phyloP scores from a whole-genome alignment of 1,140 invertebrate species.

The Zophobas morio region DNA sequence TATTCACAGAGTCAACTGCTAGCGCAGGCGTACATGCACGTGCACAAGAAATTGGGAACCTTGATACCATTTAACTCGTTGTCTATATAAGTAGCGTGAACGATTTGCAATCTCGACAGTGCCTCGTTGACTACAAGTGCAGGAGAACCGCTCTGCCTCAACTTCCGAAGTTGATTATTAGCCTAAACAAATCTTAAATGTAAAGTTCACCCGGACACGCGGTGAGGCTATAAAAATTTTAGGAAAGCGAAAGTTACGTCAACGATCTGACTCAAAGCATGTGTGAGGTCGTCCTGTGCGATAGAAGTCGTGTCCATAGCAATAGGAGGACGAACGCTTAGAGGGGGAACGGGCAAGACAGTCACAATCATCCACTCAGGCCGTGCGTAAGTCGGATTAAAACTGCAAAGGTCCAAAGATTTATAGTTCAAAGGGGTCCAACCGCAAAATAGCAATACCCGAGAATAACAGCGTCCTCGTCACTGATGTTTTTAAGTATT shows the following conservation, averaged over 20 bases:
- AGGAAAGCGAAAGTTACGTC: no score
- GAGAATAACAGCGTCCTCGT: no score
- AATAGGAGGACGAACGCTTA: slow-evolving; percentile 94
- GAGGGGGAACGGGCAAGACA: slow-evolving; percentile 96
- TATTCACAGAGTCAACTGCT: neutral
- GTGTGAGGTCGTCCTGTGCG: slow-evolving; percentile 99
- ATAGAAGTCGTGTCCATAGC: slow-evolving; percentile 99
- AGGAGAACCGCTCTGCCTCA: slow-evolving; percentile 95
- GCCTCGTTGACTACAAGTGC: slow-evolving; percentile 97
- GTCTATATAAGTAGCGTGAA: slow-evolving; percentile 97
- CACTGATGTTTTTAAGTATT: no score
- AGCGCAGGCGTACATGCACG: no score
- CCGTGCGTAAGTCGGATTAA: slow-evolving; percentile 95
- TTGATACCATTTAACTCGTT: slow-evolving; percentile 99
- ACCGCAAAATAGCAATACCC: neutral
- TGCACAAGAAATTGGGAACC: slow-evolving; percentile 71
- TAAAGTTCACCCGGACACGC: no score
- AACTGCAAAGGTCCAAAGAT: slow-evolving; percentile 95
- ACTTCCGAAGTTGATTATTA: slow-evolving; percentile 96
- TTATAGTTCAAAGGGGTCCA: slow-evolving; percentile 78
- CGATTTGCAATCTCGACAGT: slow-evolving; percentile 98
- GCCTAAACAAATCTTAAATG: no score
- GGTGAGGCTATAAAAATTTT: no score
- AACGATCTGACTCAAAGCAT: slow-evolving; percentile 99
- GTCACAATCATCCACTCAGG: slow-evolving; percentile 99